Evolutionary conservation across 2,888 invertebrate genomes (phyloP).

Genomic region (Erebia ligea): DNA sequence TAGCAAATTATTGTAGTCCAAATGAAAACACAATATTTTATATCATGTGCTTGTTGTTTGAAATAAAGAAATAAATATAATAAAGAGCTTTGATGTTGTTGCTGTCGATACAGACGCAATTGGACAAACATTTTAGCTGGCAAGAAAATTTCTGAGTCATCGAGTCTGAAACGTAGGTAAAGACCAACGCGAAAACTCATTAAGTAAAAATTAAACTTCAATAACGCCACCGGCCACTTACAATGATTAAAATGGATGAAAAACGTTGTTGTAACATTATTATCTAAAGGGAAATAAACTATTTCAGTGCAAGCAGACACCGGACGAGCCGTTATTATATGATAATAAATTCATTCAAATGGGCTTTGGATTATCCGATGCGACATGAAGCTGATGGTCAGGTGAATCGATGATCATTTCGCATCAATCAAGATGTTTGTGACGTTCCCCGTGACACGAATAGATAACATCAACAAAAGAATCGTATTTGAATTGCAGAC

Average conservation of each 20-base stretch:
- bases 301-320: conserved; percentile 2
- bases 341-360: conserved; percentile 23
- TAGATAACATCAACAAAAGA: conserved; percentile 5
- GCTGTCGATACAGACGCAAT: too few relatives aligned
- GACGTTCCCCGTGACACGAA: conserved; percentile 16
- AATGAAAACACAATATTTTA: too few relatives aligned
- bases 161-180: too few relatives aligned
- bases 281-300: conserved; percentile 2
- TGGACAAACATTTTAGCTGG: too few relatives aligned
- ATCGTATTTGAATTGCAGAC: conserved; percentile 16
- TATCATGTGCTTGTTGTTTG: too few relatives aligned
- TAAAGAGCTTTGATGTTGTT: too few relatives aligned
- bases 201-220: too few relatives aligned
- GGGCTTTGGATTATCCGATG: conserved; percentile 8
- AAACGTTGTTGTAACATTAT: neutral
- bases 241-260: neutral
- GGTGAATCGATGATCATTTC: conserved; percentile 33
- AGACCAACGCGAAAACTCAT: too few relatives aligned
- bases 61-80: too few relatives aligned
- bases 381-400: conserved; percentile 20
- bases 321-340: conserved; percentile 8
- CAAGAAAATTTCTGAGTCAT: too few relatives aligned
- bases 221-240: neutral
- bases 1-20: too few relatives aligned
- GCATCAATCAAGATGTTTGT: conserved; percentile 29